Evolutionary conservation across 2,797 vertebrate genomes (phyloP), one percentile per base, ranked within the genome.

Genomic region (Botia almorhae): DNA sequence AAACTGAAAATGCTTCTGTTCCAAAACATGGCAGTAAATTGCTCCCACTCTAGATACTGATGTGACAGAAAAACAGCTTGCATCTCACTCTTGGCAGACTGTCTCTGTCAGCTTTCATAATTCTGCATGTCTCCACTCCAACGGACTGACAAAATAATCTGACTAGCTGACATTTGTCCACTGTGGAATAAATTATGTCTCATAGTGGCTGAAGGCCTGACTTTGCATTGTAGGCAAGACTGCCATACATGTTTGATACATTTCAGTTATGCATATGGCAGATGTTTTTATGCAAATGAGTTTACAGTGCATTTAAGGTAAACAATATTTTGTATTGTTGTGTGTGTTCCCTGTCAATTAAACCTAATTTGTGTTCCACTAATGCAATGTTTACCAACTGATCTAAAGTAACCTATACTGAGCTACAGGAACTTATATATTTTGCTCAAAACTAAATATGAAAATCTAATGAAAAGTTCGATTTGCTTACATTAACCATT

Each of bases 1-100:
- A 78, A 77, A 77, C 75, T 76, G 74, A 67, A 68, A 76, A 68
- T 46, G 75, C 63, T 82, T 12, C 81, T 56, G 16, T 50, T 50
- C 53, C 56, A 78, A 78, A 63, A 50, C 43, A 68, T 12, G 0
- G 29, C 51, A 78, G 13, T 58, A 82, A 82, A 82, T 78, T 60
- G 39, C 51, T 78, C 69, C 60, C 60, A 71, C 67, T 46, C 56
- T 43, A 78, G 55, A 78, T 67, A 75, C 60, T 71, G 76, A 72
- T 72, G 61, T 82, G 75, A 69, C 21, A 69, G 53, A 67, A 36
- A 55, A 78, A 72, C 67, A 65, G 60, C 76, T 71, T 82, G 63
- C 58, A 61, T 56, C 81, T 60, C 11, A 43, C 14, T 78, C 64
- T 58, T 82, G 60, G 63, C 75, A 78, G n/a, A 17, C 36, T 50